Evolutionary conservation across 2,113 vertebrate species (phyloP), one percentile per base, ranked within the genome.

Genomic region (Amblyopsis rosae): DNA sequence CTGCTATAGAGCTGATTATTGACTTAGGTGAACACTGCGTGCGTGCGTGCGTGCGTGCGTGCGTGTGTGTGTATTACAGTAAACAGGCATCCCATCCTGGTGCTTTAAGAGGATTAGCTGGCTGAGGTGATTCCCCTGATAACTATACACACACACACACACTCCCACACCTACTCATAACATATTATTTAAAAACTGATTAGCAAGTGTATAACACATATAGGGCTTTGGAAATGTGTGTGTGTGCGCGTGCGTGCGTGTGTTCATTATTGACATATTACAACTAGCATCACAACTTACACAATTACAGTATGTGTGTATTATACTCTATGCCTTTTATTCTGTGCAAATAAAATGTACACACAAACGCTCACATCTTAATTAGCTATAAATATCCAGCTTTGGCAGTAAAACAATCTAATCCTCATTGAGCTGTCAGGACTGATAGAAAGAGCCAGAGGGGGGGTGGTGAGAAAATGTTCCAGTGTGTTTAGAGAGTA

Each of bases 371-470:
- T 70, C 54, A 76, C 83, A 68, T 82, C 80, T 82, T 81, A 82
- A 89, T 90, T 76, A 69, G 73, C 82, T 90, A 88, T 78, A 91
- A 87, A 91, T 90, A 88, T 69, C 77, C 58, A 47, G 58, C 12
- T 13, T 46, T 63, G 67, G 11, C 61, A 47, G 58, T 73, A 72
- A 50, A 69, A 64, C 75, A 69, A 76, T 80, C 67, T 90, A 88
- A 89, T 90, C 86, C 78, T 26, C 15, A 48, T 62, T 65, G 55
- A 55, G 62, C 46, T 51, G 41, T 66, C 48, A 47, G 62, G 53
- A 73, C 61, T 68, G 62, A n/a, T 45, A 59, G 54, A 67, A 48
- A 50, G 64, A 51, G 59, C 3, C 53, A 57, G 51, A 48, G 47
- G 32, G 17, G 61, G 56, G 65, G 58, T 65, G 32, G 65, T 49